Evolutionary conservation across 2,797 vertebrate genomes (phyloP).

Genomic region (Austrolebias charrua): DNA sequence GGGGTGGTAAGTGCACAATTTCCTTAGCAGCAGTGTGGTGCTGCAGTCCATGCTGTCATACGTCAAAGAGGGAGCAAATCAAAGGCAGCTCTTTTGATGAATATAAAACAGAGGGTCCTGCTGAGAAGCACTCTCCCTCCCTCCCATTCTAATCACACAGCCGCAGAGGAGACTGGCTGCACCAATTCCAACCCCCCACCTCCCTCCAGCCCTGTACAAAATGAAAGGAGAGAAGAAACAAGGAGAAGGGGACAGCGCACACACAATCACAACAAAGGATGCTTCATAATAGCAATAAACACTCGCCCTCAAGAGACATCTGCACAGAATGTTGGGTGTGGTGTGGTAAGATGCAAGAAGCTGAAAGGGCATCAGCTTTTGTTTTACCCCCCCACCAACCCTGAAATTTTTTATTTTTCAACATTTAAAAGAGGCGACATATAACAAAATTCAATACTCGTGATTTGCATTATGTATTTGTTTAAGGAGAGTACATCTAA

Average conservation of each 20-base stretch:
- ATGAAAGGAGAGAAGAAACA: slow-evolving; percentile 79
- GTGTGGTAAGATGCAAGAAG: slow-evolving; percentile 39
- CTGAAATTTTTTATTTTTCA: slow-evolving; percentile 43
- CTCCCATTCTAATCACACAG: slow-evolving; percentile 83
- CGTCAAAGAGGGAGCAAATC: slow-evolving; percentile 85
- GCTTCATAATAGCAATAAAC: slow-evolving; percentile 84
- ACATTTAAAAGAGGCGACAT: slow-evolving; percentile 42
- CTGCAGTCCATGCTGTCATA: slow-evolving; percentile 80
- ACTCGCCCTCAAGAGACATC: slow-evolving; percentile 76
- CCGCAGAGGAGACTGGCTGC: slow-evolving; percentile 72
- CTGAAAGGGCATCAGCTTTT: slow-evolving; percentile 60
- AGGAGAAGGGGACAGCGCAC: slow-evolving; percentile 69
- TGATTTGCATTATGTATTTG: slow-evolving; percentile 22
- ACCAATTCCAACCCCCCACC: slow-evolving; percentile 54
- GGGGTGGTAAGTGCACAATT: slow-evolving; percentile 77
- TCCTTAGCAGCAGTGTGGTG: slow-evolving; percentile 76
- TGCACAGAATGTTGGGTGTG: slow-evolving; percentile 58
- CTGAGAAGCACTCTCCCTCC: slow-evolving; percentile 82
- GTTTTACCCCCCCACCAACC: slow-evolving; percentile 52
- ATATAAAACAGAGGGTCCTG: slow-evolving; percentile 87
- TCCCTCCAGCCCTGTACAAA: slow-evolving; percentile 65
- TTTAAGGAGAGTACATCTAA: slow-evolving; percentile 42
- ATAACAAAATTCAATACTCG: slow-evolving; percentile 34
- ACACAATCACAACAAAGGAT: slow-evolving; percentile 82
- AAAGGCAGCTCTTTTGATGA: slow-evolving; percentile 88